Conservation (phyloP, 2,888 invertebrate species). For the Gryllus longicercus region DNA sequence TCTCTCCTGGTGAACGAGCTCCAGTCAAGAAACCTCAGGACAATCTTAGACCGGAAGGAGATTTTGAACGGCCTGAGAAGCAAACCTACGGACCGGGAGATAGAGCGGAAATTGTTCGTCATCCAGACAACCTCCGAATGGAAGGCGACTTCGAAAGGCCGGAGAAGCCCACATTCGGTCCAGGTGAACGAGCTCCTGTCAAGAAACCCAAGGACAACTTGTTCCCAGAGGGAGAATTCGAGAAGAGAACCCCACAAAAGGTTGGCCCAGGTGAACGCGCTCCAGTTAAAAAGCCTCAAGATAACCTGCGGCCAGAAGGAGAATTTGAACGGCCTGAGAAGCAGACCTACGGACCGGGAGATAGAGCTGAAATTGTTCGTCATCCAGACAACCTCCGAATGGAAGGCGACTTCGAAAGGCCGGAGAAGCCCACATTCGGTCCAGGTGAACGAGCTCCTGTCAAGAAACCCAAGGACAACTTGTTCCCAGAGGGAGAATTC, state of each 20-base stretch:
- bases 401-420: no score
- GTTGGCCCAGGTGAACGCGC: conserved; percentile 39
- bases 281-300: conserved; percentile 38
- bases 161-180: conserved; percentile 11
- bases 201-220: conserved; percentile 61
- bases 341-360: no score
- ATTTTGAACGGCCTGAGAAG: conserved; percentile 33
- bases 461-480: no score
- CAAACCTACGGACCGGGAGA: conserved; percentile 37
- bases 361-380: no score
- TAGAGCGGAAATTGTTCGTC: conserved; percentile 48
- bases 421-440: no score
- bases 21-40: conserved; percentile 42
- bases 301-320: conserved; percentile 38
- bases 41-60: conserved; percentile 39
- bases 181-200: conserved; percentile 32
- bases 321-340: conserved; percentile 46
- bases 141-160: conserved; percentile 54
- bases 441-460: no score
- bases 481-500: no score
- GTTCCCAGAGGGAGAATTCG: conserved; percentile 55
- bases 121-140: conserved; percentile 52
- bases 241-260: conserved; percentile 39
- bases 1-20: conserved; percentile 44
- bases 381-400: no score